These are phyloP conservation scores for Cuniculus paca DNA, from an alignment of 2,797 vertebrate species.

Conservation along the genomic window DNA sequence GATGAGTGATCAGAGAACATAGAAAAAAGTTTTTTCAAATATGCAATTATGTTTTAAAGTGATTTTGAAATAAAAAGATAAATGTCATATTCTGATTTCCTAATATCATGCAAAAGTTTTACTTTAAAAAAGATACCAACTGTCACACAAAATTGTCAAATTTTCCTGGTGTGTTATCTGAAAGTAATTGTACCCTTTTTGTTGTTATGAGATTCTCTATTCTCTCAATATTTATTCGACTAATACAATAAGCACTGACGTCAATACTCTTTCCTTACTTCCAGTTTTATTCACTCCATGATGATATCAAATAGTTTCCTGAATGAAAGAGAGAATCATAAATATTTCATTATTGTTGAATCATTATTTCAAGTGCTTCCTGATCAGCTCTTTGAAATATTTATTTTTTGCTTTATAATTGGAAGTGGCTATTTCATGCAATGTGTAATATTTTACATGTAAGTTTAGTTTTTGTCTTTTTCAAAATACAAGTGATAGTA, in stretches of 20 bases:
- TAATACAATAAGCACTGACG: constrained; percentile 53
- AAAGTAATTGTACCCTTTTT: neutral
- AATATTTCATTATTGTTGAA: constrained; percentile 85
- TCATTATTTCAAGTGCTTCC: constrained; percentile 83
- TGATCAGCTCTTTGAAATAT: constrained; percentile 79
- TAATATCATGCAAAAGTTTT: neutral
- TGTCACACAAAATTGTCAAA: neutral
- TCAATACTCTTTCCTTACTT: constrained; percentile 70
- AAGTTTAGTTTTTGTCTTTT: neutral
- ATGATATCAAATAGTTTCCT: constrained; percentile 87
- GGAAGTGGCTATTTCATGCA: neutral
- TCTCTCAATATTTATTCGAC: constrained; percentile 64
- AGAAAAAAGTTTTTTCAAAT: neutral
- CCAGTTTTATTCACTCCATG: constrained; percentile 79
- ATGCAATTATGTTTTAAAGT: neutral
- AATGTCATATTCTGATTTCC: neutral
- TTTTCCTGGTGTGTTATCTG: neutral
- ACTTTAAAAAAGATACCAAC: neutral
- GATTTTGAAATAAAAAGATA: neutral
- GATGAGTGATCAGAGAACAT: neutral
- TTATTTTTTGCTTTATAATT: constrained; percentile 70
- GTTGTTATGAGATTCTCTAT: neutral
- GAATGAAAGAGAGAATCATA: constrained; percentile 86
- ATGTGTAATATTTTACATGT: neutral
- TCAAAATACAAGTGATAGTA: neutral